phyloP scores from a whole-genome alignment of 2,888 invertebrate species.

The Tuberolachnus salignus region DNA sequence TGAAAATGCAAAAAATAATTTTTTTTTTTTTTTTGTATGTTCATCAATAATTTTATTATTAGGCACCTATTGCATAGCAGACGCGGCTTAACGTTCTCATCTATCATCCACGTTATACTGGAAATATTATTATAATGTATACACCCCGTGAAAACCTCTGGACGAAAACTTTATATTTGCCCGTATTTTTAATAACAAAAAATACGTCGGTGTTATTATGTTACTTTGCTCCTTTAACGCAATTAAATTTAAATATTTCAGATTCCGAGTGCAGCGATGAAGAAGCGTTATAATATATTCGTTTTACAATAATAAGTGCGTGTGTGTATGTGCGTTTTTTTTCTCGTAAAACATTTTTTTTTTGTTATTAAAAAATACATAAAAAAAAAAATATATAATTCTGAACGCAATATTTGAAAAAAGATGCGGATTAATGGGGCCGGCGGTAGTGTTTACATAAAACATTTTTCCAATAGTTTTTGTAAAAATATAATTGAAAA shows the following conservation, averaged over 20 bases:
- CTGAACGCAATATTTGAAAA: too few relatives aligned
- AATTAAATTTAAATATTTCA: neutral
- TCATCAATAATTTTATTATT: too few relatives aligned
- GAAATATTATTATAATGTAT: neutral
- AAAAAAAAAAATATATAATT: too few relatives aligned
- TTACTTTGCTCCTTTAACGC: neutral
- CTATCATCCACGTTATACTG: neutral
- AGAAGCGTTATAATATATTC: neutral
- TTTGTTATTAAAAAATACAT: too few relatives aligned
- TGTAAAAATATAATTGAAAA: too few relatives aligned
- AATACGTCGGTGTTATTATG: neutral
- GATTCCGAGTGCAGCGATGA: neutral
- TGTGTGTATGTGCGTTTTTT: too few relatives aligned
- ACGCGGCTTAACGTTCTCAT: neutral
- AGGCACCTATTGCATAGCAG: neutral
- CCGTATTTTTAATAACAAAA: neutral
- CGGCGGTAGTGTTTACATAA: too few relatives aligned
- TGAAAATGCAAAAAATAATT: neutral
- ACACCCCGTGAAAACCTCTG: neutral
- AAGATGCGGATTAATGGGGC: too few relatives aligned
- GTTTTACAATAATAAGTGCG: too few relatives aligned
- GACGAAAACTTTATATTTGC: neutral
- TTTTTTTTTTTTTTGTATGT: neutral
- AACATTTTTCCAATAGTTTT: too few relatives aligned
- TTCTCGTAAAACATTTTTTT: too few relatives aligned